phyloP scores from a whole-genome alignment of 2,797 vertebrate genomes.

The Periophthalmus magnuspinnatus region DNA sequence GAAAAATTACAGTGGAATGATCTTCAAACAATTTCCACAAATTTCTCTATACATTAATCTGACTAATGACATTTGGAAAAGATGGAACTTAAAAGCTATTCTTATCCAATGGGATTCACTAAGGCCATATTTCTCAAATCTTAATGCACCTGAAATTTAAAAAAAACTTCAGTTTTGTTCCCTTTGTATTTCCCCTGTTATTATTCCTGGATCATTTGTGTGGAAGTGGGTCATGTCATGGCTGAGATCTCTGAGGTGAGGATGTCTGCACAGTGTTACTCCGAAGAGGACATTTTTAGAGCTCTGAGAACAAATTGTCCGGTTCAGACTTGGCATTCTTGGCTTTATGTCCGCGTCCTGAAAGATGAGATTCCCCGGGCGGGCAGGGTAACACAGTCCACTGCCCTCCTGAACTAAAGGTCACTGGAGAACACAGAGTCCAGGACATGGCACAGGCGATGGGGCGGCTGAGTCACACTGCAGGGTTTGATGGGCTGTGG shows the following conservation, averaged over 20 bases:
- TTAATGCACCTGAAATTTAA: background rate
- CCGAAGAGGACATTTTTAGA: slow-evolving; percentile 12
- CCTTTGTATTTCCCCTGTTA: background rate
- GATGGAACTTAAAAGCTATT: background rate
- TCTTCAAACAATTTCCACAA: no score
- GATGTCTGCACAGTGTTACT: background rate
- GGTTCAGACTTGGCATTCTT: slow-evolving; percentile 34
- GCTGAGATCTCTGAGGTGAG: slow-evolving; percentile 1
- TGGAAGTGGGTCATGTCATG: background rate
- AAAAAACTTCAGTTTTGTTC: background rate
- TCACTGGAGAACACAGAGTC: slow-evolving; percentile 42
- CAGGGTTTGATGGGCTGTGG: slow-evolving; percentile 14
- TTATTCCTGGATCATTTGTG: slow-evolving; percentile 5
- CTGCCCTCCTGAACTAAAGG: slow-evolving; percentile 35
- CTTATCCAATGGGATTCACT: background rate
- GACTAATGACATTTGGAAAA: no score
- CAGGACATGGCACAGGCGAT: slow-evolving; percentile 34
- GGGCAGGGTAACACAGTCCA: slow-evolving; percentile 28
- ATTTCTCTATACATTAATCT: no score
- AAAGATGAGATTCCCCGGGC: slow-evolving; percentile 62
- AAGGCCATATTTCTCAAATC: background rate
- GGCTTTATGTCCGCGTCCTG: slow-evolving; percentile 37
- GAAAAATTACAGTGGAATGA: no score
- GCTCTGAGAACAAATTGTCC: slow-evolving; percentile 26
- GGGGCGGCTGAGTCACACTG: slow-evolving; percentile 58